Percentiles rank a stretch among this genome's conserved stretches.
Evolutionary conservation across 2,888 invertebrate species (phyloP).

Genomic region (Trimorus sp.): DNA sequence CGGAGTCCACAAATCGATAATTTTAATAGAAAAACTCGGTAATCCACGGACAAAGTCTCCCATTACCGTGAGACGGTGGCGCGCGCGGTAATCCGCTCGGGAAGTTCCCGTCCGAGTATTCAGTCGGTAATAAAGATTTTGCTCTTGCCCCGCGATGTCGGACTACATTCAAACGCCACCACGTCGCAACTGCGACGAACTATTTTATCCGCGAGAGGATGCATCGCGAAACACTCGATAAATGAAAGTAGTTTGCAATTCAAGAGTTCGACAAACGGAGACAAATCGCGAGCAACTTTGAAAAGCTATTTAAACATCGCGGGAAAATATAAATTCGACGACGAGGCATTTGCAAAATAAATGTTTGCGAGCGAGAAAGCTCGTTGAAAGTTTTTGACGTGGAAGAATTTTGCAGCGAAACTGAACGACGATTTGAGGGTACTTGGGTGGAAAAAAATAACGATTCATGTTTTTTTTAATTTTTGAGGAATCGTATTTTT

Average conservation of each 20-base stretch:
- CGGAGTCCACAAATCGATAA: conserved; percentile 12
- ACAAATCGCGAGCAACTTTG: conserved; percentile 20
- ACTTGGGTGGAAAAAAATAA: no score
- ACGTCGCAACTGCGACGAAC: neutral
- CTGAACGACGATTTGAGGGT: no score
- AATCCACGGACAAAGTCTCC: conserved; percentile 4
- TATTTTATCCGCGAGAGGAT: neutral
- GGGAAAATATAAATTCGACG: conserved; percentile 9
- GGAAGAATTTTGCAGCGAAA: neutral
- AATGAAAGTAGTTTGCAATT: conserved; percentile 27
- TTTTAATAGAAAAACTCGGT: conserved; percentile 23
- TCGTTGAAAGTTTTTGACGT: no score
- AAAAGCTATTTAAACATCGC: conserved; percentile 33
- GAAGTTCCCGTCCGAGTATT: conserved; percentile 37
- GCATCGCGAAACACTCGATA: conserved; percentile 24
- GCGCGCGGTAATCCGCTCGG: neutral
- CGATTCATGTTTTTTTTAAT: no score
- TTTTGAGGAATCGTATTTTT: no score
- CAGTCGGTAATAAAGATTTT: conserved; percentile 50
- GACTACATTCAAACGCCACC: conserved; percentile 37
- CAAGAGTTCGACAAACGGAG: conserved; percentile 33
- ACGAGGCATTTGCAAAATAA: conserved; percentile 28
- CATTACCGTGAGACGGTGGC: conserved; percentile 43
- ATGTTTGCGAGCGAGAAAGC: neutral
- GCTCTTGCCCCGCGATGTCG: neutral